These are phyloP conservation scores for Otis tarda DNA, from an alignment of 2,113 vertebrate genomes.

Conservation along the genomic window DNA sequence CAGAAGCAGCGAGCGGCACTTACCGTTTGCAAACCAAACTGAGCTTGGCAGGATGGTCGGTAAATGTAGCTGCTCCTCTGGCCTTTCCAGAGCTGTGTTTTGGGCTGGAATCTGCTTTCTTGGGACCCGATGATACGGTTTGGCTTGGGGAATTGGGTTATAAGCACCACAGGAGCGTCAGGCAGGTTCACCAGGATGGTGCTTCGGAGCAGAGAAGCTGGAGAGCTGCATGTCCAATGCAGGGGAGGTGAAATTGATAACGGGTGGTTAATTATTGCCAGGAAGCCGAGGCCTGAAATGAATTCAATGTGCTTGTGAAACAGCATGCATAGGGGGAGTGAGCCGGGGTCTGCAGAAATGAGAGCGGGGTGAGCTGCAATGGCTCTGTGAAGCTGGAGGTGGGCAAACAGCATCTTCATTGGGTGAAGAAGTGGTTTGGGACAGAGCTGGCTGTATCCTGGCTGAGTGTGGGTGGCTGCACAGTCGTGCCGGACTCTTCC, in stretches of 20 bases:
- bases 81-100: background rate
- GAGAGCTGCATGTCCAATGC: background rate
- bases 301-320: fast-evolving
- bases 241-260: background rate
- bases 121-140: fast-evolving
- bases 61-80: background rate
- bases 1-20: background rate
- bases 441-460: background rate
- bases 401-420: background rate
- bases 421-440: background rate
- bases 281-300: background rate
- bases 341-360: background rate
- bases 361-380: fast-evolving
- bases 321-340: background rate
- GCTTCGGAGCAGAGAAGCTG: background rate
- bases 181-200: fast-evolving
- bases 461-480: background rate
- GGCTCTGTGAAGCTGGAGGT: background rate
- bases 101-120: background rate
- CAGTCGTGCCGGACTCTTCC: fast-evolving
- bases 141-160: background rate
- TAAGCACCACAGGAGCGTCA: background rate
- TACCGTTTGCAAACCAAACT: background rate
- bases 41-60: background rate
- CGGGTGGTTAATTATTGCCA: conserved; percentile 30